These are phyloP conservation scores for Neosalanx taihuensis DNA, from an alignment of 2,797 vertebrate genomes.

Conservation along the genomic window DNA sequence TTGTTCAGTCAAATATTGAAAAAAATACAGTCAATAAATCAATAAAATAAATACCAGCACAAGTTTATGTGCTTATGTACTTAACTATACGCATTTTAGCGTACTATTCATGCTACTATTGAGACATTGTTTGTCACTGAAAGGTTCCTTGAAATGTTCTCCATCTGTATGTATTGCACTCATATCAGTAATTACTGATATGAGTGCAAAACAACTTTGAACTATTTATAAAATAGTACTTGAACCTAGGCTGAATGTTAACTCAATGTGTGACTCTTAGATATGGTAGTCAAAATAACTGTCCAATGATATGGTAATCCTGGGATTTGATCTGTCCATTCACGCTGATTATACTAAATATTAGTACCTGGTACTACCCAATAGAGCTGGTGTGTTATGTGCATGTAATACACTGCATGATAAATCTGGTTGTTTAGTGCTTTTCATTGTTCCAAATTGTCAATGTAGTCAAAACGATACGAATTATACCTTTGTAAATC, in stretches of 20 bases:
- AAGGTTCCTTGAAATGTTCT: too few relatives aligned
- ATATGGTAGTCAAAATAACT: neutral
- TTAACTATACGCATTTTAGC: neutral
- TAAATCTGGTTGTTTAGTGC: neutral
- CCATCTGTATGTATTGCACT: too few relatives aligned
- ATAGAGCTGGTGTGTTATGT: neutral
- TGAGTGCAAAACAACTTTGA: too few relatives aligned
- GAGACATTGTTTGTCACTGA: neutral
- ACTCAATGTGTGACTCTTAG: neutral
- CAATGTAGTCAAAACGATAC: neutral
- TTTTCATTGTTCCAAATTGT: neutral
- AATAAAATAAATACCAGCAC: neutral
- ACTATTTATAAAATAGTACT: neutral
- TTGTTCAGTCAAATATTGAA: neutral
- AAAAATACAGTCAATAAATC: neutral
- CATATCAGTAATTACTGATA: neutral
- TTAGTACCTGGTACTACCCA: neutral
- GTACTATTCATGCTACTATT: neutral
- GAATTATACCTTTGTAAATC: too few relatives aligned
- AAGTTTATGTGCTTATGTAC: neutral
- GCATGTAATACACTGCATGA: constrained; percentile 23
- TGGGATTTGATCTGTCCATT: neutral
- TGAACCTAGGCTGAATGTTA: neutral
- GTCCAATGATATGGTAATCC: neutral
- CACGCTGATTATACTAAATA: neutral